These are phyloP conservation scores for Electrona antarctica DNA, from an alignment of 2,113 vertebrate species.

Conservation along the genomic window DNA sequence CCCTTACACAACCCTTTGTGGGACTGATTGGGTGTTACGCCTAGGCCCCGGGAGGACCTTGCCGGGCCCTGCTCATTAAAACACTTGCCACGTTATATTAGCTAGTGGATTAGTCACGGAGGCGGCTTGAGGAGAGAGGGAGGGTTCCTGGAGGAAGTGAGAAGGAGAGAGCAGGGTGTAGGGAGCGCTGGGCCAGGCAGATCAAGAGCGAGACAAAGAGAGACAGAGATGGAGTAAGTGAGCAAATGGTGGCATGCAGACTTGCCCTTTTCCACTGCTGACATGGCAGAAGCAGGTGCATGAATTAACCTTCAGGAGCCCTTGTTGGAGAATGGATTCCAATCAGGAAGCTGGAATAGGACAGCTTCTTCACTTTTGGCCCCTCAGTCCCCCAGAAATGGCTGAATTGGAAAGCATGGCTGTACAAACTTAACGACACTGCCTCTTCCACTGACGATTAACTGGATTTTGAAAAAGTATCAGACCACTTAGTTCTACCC, in stretches of 20 bases:
- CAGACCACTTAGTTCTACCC: background rate
- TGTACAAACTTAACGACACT: background rate
- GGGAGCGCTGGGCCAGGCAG: background rate
- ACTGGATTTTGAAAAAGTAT: constrained; percentile 43
- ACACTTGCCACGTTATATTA: constrained; percentile 65
- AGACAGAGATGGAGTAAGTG: constrained; percentile 3
- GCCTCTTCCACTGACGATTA: constrained; percentile 29
- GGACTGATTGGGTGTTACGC: constrained; percentile 39
- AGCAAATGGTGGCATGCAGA: constrained; percentile 22
- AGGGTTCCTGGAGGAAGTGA: constrained; percentile 9
- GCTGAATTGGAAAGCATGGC: constrained; percentile 1
- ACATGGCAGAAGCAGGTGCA: constrained; percentile 48
- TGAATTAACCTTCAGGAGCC: constrained; percentile 61
- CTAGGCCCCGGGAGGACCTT: constrained; percentile 12
- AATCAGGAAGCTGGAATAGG: constrained; percentile 34
- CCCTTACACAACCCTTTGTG: constrained; percentile 30
- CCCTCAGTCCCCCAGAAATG: constrained; percentile 29
- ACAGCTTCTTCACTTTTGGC: constrained; percentile 1
- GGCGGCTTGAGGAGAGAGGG: constrained; percentile 32
- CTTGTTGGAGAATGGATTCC: constrained; percentile 26
- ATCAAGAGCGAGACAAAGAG: constrained; percentile 3
- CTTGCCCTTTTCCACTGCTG: constrained; percentile 55
- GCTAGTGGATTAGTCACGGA: constrained; percentile 55
- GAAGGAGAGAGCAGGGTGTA: constrained; percentile 67
- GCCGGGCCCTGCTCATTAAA: constrained; percentile 55